Evolutionary conservation across 2,888 invertebrate genomes (phyloP), one percentile per base, ranked within the genome.

Genomic region (Drosophila niveifrons): DNA sequence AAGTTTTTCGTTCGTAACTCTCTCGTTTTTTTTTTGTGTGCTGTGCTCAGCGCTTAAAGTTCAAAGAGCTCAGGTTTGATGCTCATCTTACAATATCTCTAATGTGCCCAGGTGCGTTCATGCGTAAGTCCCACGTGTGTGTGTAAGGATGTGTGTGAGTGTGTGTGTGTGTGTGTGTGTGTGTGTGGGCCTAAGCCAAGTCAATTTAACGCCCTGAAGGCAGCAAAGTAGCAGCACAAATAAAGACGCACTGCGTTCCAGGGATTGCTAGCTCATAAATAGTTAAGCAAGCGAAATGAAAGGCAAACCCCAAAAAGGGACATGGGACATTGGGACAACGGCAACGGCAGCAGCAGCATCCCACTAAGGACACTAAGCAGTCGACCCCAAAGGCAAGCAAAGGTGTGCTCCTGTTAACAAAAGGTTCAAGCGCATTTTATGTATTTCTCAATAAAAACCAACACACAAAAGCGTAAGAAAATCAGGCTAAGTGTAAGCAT

Each of bases 191-290:
- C 66, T 72, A 74, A 73, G 76, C 76, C 87, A 81, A 83, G 81
- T 88, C 81, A 85, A 85, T 88, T 85, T 85, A 88, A 85, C 82
- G 88, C 83, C 83, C 82, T 51, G 71, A 80, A 80, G 85, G 83
- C 88, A 86, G 82, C 81, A 86, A 86, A 88, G 82, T 85, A 84
- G 85, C 85, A 82, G 82, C 85, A 80, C 81, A 85, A 84, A 87
- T 87, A 84, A 85, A 88, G 85, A 87, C 78, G 66, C 88, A 84
- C 72, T 73, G 70, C 75, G 82, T 85, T 82, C 85, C 82, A 74
- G 84, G 85, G 85, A 80, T 87, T 87, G 73, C 82, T 74, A 76
- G 70, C 85, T 88, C 83, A 85, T 85, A 85, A 85, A 85, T 85
- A 88, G 86, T 85, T 85, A 88, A 85, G 82, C 72, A 88, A 64